Conservation (phyloP, 2,888 invertebrate genomes). For the Poecilus cupreus region DNA sequence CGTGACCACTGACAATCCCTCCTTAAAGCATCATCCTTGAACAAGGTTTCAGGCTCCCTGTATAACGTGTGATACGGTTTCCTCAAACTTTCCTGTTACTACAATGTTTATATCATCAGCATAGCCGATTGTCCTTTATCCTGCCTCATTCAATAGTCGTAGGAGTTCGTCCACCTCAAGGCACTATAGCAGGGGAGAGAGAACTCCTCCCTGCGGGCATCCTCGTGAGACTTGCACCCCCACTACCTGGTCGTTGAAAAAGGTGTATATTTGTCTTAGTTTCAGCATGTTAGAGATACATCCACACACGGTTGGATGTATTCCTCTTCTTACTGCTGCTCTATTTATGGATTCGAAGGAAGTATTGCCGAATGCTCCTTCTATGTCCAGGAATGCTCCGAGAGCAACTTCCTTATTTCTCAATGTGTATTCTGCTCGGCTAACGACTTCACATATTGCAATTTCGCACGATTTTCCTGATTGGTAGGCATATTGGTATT, state of each 20-base stretch:
- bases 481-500: neutral
- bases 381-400: conserved; percentile 62
- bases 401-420: neutral
- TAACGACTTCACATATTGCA: neutral
- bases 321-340: neutral
- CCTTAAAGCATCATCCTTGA: too few relatives aligned
- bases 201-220: neutral
- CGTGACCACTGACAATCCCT: too few relatives aligned
- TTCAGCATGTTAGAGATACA: neutral
- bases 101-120: neutral
- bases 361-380: conserved; percentile 64
- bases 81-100: neutral
- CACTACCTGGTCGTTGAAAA: neutral
- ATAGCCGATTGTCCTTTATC: neutral
- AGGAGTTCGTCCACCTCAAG: neutral
- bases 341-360: conserved; percentile 54
- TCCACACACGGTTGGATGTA: neutral
- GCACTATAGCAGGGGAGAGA: neutral
- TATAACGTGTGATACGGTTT: neutral
- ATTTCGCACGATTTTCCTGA: neutral
- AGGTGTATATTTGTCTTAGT: neutral
- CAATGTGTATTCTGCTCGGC: neutral
- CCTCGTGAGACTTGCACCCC: neutral
- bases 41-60: too few relatives aligned
- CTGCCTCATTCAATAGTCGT: neutral